Conservation (phyloP, 2,888 invertebrate species). For the Ophonus ardosiacus region DNA sequence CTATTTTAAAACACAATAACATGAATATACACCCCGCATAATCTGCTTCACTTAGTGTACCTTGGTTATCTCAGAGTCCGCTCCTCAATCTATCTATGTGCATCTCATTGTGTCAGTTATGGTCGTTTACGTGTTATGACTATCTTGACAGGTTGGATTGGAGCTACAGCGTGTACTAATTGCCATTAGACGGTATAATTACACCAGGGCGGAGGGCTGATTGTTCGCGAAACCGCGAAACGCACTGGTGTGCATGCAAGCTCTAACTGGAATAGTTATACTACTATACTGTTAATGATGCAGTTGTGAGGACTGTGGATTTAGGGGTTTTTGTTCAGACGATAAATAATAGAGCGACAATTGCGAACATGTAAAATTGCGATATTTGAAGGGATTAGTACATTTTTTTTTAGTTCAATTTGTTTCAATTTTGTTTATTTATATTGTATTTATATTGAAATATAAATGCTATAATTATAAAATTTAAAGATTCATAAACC, state of each 20-base stretch:
- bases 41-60: background rate
- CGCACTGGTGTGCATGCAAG: background rate
- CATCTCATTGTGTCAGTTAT: conserved; percentile 2
- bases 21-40: background rate
- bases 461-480: too few relatives aligned
- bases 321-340: background rate
- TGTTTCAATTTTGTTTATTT: too few relatives aligned
- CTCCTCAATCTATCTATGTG: background rate
- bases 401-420: background rate
- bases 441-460: too few relatives aligned
- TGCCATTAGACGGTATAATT: conserved; percentile 42
- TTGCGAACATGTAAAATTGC: too few relatives aligned
- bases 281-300: background rate
- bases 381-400: background rate
- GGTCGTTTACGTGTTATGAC: conserved; percentile 12
- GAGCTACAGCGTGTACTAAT: conserved; percentile 21
- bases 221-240: conserved; percentile 41
- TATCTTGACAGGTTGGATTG: conserved; percentile 21
- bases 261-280: background rate
- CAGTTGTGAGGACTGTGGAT: background rate
- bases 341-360: too few relatives aligned
- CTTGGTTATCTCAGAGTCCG: background rate
- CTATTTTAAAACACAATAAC: background rate
- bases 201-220: background rate
- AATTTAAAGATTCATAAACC: too few relatives aligned